These are phyloP conservation scores for Cossypha dichroa DNA, from an alignment of 2,797 vertebrate genomes.

Conservation along the genomic window DNA sequence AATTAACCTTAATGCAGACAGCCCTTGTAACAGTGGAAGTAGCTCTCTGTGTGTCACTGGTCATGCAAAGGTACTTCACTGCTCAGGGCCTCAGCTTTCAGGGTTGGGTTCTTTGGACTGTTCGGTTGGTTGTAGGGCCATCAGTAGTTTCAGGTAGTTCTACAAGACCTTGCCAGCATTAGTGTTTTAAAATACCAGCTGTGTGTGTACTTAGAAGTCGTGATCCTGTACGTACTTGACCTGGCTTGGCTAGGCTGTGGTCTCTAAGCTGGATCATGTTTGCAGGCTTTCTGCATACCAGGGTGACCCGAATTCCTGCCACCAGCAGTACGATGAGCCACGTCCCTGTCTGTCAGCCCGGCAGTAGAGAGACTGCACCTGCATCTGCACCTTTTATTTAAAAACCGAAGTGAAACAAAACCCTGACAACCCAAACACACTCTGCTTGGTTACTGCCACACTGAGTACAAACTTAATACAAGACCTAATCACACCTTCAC, in stretches of 20 bases:
- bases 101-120: neutral
- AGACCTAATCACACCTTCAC: neutral
- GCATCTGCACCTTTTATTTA: neutral
- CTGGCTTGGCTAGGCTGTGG: neutral
- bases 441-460: neutral
- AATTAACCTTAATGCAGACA: neutral
- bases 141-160: neutral
- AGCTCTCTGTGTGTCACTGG: neutral
- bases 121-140: neutral
- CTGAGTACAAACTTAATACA: neutral
- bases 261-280: neutral
- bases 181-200: neutral
- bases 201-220: rapidly evolving
- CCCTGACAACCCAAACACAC: rapidly evolving
- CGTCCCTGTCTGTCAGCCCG: rapidly evolving
- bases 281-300: rapidly evolving
- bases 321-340: rapidly evolving
- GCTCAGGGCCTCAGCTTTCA: neutral
- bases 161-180: neutral
- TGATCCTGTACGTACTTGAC: neutral
- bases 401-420: neutral
- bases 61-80: neutral
- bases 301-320: neutral
- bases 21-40: neutral
- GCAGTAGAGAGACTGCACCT: neutral